Percentiles rank a stretch among this genome's conserved stretches.
These are phyloP conservation scores for Drosophila nannoptera DNA, from an alignment of 1,140 invertebrate species.

Conservation along the genomic window DNA sequence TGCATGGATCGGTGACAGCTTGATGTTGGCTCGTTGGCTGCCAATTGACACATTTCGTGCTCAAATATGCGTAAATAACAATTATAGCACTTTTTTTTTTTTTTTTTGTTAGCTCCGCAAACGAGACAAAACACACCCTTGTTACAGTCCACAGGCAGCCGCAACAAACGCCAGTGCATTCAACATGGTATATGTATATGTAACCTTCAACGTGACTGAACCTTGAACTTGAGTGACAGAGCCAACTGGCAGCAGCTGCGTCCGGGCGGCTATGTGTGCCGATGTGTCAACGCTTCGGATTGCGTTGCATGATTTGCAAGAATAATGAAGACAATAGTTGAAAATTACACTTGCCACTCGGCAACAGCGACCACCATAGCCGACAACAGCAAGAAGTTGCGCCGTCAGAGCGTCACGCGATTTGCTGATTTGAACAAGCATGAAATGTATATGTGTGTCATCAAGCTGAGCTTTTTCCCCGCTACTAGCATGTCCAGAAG, in stretches of 20 bases:
- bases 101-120: slow-evolving; percentile 2
- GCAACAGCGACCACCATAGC: slow-evolving; percentile 14
- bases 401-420: slow-evolving; percentile 68
- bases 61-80: slow-evolving; percentile 77
- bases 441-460: slow-evolving; percentile 76
- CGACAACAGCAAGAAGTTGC: slow-evolving; percentile 49
- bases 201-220: slow-evolving; percentile 61
- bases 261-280: slow-evolving; percentile 42
- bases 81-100: slow-evolving; percentile 71
- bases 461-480: slow-evolving; percentile 52
- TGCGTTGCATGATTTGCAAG: slow-evolving; percentile 76
- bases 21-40: slow-evolving; percentile 51
- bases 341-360: slow-evolving; percentile 63
- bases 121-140: slow-evolving; percentile 66
- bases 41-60: slow-evolving; percentile 75
- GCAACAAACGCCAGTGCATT: slow-evolving; percentile 46
- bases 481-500: slow-evolving; percentile 37
- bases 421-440: slow-evolving; percentile 69
- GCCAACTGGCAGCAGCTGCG: slow-evolving; percentile 46
- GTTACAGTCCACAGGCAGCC: slow-evolving; percentile 36
- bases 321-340: slow-evolving; percentile 77
- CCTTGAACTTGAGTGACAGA: slow-evolving; percentile 73
- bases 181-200: slow-evolving; percentile 1
- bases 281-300: slow-evolving; percentile 74
- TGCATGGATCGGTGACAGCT: slow-evolving; percentile 24